These are phyloP conservation scores for Papilio xuthus DNA, from an alignment of 1,140 invertebrate genomes.

Conservation along the genomic window DNA sequence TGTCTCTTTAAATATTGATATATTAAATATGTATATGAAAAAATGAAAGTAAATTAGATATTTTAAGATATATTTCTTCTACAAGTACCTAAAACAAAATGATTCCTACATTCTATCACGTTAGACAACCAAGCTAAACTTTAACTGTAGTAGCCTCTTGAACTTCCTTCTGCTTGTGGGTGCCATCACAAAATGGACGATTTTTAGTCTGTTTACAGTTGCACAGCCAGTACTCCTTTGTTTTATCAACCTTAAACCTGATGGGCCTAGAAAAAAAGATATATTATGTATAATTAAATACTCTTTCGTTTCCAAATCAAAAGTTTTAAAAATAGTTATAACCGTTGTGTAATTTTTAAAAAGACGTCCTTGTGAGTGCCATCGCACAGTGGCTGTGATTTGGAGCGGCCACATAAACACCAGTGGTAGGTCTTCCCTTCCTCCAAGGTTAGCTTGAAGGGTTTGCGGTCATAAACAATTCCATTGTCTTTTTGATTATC, in stretches of 20 bases:
- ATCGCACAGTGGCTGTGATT: slow-evolving; percentile 97
- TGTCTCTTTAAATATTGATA: too few species aligned
- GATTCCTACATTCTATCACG: neutral
- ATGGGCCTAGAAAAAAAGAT: slow-evolving; percentile 85
- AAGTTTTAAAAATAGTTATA: neutral
- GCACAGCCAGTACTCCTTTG: slow-evolving; percentile 98
- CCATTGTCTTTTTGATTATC: slow-evolving; percentile 82
- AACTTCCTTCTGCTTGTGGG: slow-evolving; percentile 89
- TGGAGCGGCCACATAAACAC: slow-evolving; percentile 97
- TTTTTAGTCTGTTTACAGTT: slow-evolving; percentile 98
- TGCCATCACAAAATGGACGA: slow-evolving; percentile 98
- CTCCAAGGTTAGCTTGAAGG: slow-evolving; percentile 90
- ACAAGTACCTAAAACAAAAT: neutral
- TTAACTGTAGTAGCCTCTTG: slow-evolving; percentile 77
- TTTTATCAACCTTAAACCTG: slow-evolving; percentile 91
- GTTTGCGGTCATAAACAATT: slow-evolving; percentile 92
- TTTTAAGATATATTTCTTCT: slow-evolving; percentile 3
- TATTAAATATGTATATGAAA: neutral
- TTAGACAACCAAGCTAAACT: slow-evolving; percentile 47
- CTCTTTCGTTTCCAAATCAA: neutral
- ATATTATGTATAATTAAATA: neutral
- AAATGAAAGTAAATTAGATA: neutral
- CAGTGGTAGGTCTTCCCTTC: slow-evolving; percentile 90
- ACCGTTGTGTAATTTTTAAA: slow-evolving; percentile 86
- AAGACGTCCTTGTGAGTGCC: slow-evolving; percentile 91